Conservation (phyloP, 1,140 invertebrate species). For the Pseudoatta argentina region DNA sequence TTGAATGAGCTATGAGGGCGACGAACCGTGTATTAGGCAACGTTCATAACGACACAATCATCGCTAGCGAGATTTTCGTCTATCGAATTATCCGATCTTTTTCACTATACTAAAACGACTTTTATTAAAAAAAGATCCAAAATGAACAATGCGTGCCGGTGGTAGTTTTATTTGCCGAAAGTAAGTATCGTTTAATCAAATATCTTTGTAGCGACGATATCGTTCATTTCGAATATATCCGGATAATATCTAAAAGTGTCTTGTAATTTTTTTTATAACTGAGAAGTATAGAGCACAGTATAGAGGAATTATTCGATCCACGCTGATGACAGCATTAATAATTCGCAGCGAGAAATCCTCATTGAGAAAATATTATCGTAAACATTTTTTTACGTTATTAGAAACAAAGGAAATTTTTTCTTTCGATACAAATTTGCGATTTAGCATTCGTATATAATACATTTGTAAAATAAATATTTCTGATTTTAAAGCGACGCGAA, state of each 20-base stretch:
- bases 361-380: not conserved
- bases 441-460: not conserved
- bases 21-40: constrained; percentile 68
- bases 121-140: not conserved
- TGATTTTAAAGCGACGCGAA: not conserved
- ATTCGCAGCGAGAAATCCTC: not conserved
- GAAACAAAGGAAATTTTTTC: not conserved
- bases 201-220: not conserved
- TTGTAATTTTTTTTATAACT: not conserved
- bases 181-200: not conserved
- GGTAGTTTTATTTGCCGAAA: not conserved
- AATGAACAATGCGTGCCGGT: not conserved
- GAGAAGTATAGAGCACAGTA: not conserved
- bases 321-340: not conserved
- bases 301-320: not conserved
- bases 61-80: not conserved
- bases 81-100: not conserved
- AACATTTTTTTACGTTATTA: not conserved
- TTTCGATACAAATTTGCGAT: not conserved
- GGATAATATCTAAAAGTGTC: not conserved
- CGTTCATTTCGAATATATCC: not conserved
- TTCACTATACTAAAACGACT: not conserved
- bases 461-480: not conserved
- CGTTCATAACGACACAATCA: constrained; percentile 18
- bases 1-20: constrained; percentile 65